Percentiles rank a stretch among this genome's conserved stretches.
Conservation (phyloP, 2,888 invertebrate species). For the Tinea pellionella region DNA sequence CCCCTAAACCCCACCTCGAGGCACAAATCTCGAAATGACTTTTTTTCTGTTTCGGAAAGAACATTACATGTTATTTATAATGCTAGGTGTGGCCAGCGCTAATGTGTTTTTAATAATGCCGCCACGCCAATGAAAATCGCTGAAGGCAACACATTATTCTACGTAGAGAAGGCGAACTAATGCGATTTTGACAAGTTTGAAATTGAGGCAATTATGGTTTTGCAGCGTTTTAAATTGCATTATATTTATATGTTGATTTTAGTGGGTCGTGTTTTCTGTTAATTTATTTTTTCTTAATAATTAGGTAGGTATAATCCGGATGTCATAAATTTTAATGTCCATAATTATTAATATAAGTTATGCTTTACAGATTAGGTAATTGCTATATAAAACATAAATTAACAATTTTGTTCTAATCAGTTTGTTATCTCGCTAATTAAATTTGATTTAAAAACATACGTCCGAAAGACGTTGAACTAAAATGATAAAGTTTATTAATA, state of each 20-base stretch:
- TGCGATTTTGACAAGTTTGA: conserved; percentile 67
- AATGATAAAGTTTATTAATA: conserved; percentile 2
- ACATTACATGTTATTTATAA: conserved; percentile 37
- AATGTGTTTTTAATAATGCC: conserved; percentile 68
- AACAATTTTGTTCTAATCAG: neutral
- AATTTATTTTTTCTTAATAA: neutral
- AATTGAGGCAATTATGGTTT: conserved; percentile 63
- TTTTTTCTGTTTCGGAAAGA: conserved; percentile 53
- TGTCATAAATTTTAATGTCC: no score
- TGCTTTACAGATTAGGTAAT: neutral
- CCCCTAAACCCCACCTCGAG: conserved; percentile 17
- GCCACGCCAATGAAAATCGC: conserved; percentile 44
- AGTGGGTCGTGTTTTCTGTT: neutral
- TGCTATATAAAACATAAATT: neutral
- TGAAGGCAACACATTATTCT: conserved; percentile 50
- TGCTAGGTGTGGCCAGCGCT: conserved; percentile 56
- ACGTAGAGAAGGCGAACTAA: conserved; percentile 49
- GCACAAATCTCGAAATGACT: conserved; percentile 59
- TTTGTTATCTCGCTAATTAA: neutral
- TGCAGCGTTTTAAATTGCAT: conserved; percentile 52
- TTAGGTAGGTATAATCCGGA: neutral
- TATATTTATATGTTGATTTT: conserved; percentile 40
- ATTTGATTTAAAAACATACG: neutral
- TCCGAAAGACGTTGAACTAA: neutral
- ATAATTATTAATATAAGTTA: neutral